Evolutionary conservation across 2,797 vertebrate genomes (phyloP).

Genomic region (Chelmon rostratus): DNA sequence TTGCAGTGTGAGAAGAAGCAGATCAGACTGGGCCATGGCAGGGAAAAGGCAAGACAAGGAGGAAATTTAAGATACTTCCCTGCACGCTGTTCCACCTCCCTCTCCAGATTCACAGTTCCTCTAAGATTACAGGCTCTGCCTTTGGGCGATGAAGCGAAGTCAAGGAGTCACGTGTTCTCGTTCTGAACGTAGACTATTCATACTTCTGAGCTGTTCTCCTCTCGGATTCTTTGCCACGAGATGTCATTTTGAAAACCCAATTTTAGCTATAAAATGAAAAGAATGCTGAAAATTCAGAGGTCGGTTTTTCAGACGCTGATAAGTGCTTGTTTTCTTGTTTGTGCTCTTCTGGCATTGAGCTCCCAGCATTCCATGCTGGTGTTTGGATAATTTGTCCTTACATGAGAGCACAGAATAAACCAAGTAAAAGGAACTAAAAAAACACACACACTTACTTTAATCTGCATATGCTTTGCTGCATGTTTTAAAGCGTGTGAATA

Average conservation of each 20-base stretch:
- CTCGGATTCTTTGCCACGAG: constrained; percentile 74
- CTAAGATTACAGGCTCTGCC: constrained; percentile 74
- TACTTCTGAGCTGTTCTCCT: constrained; percentile 61
- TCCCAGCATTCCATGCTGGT: constrained; percentile 68
- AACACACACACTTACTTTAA: background rate
- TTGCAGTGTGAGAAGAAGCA: constrained; percentile 74
- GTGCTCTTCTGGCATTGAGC: constrained; percentile 61
- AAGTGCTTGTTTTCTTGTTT: constrained; percentile 80
- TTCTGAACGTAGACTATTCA: constrained; percentile 64
- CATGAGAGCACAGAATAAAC: constrained; percentile 22
- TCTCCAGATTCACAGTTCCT: constrained; percentile 23
- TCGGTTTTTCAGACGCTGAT: constrained; percentile 80
- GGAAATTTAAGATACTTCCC: constrained; percentile 52
- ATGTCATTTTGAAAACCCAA: constrained; percentile 73
- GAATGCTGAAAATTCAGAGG: constrained; percentile 80
- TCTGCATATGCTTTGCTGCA: background rate
- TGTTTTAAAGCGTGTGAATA: background rate
- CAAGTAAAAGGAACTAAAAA: constrained; percentile 1
- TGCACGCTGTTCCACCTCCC: constrained; percentile 28
- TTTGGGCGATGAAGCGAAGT: constrained; percentile 34
- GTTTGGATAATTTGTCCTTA: constrained; percentile 55
- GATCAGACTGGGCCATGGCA: constrained; percentile 59
- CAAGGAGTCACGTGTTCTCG: constrained; percentile 47
- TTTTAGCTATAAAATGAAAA: constrained; percentile 80
- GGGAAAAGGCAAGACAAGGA: constrained; percentile 52